phyloP scores from a whole-genome alignment of 2,888 invertebrate genomes.

The Bugulina stolonifera region DNA sequence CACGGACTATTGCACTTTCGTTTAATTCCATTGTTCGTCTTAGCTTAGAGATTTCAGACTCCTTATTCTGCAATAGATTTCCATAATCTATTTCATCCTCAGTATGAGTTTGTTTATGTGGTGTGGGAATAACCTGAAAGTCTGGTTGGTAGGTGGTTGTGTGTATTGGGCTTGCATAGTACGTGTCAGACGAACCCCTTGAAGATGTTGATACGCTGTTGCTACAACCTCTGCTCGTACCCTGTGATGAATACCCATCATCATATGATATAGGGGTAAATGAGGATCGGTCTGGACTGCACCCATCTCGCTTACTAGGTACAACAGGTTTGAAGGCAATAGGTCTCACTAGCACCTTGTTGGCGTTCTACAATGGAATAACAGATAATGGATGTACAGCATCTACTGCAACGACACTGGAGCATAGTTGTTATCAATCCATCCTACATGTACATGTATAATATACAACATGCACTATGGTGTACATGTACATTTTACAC shows the following conservation, averaged over 20 bases:
- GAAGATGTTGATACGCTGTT: slow-evolving; percentile 14
- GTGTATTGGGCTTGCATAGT: slow-evolving; percentile 15
- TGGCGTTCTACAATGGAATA: slow-evolving; percentile 3
- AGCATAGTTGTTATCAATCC: too few species aligned
- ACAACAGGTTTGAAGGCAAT: slow-evolving; percentile 20
- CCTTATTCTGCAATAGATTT: not conserved
- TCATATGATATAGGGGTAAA: slow-evolving; percentile 3
- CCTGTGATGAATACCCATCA: slow-evolving; percentile 4
- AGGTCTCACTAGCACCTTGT: slow-evolving; percentile 8
- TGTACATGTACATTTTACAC: too few species aligned
- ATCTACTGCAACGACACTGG: too few species aligned
- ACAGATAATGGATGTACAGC: too few species aligned
- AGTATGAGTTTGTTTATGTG: not conserved
- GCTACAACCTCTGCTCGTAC: slow-evolving; percentile 4
- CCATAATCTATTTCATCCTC: not conserved
- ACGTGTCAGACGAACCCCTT: not conserved
- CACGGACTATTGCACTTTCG: slow-evolving; percentile 12
- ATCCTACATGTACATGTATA: too few species aligned
- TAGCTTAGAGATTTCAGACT: slow-evolving; percentile 5
- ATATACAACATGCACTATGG: too few species aligned
- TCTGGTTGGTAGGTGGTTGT: not conserved
- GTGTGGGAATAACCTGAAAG: not conserved
- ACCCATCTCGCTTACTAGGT: not conserved
- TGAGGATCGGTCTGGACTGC: not conserved
- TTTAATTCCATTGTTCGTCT: slow-evolving; percentile 13